Percentiles rank a stretch among this genome's conserved stretches.
Conservation (phyloP, 2,888 invertebrate genomes). For the Sarcophaga variegata region DNA sequence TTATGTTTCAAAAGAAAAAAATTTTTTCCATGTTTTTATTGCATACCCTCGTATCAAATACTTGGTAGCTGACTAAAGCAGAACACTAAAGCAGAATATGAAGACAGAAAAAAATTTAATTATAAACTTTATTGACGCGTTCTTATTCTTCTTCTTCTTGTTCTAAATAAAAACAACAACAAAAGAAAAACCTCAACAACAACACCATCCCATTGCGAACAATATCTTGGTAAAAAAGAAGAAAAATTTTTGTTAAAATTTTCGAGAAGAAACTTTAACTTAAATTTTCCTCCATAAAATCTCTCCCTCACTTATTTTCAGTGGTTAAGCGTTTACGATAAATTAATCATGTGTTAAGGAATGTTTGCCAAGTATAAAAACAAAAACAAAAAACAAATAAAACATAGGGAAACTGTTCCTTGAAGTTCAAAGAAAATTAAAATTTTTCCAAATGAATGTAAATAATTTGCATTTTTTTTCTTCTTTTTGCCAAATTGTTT, state of each 20-base stretch:
- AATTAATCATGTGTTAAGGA: constrained; percentile 62
- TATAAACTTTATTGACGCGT: constrained; percentile 65
- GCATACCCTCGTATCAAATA: background rate
- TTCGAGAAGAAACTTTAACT: constrained; percentile 44
- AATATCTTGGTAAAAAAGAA: too few relatives aligned
- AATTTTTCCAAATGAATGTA: background rate
- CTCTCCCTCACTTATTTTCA: background rate
- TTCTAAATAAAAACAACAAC: constrained; percentile 41
- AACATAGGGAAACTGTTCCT: too few relatives aligned
- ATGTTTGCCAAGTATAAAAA: constrained; percentile 27
- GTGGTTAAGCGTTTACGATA: constrained; percentile 52
- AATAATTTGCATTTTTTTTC: too few relatives aligned
- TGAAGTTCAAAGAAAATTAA: too few relatives aligned
- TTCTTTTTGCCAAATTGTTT: too few relatives aligned
- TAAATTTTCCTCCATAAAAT: background rate
- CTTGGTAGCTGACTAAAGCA: constrained; percentile 33
- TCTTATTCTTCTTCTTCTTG: background rate
- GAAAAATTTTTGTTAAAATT: too few relatives aligned
- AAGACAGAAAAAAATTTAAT: constrained; percentile 54
- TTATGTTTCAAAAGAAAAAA: too few relatives aligned
- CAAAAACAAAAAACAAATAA: background rate
- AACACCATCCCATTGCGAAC: background rate
- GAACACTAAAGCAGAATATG: constrained; percentile 14
- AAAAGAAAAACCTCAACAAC: constrained; percentile 7
- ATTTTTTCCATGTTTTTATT: too few relatives aligned